Conservation (phyloP, 2,888 invertebrate species). For the Anthrax anthrax region DNA sequence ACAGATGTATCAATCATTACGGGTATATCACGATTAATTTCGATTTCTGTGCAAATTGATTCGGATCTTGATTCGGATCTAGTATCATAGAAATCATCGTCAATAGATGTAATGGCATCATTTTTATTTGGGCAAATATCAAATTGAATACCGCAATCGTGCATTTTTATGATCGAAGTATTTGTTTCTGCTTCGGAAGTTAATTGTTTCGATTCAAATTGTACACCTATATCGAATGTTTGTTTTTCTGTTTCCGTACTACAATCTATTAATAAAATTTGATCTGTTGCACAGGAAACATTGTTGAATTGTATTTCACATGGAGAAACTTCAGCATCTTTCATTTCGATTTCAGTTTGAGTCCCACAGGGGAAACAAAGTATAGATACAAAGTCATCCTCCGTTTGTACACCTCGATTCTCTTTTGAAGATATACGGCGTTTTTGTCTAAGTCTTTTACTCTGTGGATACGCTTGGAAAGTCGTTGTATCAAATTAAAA, state of each 20-base stretch:
- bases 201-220: background rate
- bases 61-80: background rate
- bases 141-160: background rate
- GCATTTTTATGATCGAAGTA: background rate
- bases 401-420: conserved; percentile 28
- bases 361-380: conserved; percentile 26
- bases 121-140: background rate
- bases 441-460: conserved; percentile 13
- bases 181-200: background rate
- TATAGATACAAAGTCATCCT: conserved; percentile 14
- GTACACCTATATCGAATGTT: background rate
- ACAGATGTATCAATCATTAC: background rate
- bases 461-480: conserved; percentile 5
- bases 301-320: background rate
- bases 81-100: background rate
- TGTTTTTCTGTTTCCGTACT: background rate
- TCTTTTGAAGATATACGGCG: conserved; percentile 12
- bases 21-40: no score
- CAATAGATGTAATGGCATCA: background rate
- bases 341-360: conserved; percentile 18
- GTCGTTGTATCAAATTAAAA: background rate
- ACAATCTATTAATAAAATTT: background rate
- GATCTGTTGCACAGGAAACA: conserved; percentile 4
- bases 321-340: background rate
- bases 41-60: no score